These are phyloP conservation scores for Colistium nudipinnis DNA, from an alignment of 2,113 vertebrate species.

Conservation along the genomic window DNA sequence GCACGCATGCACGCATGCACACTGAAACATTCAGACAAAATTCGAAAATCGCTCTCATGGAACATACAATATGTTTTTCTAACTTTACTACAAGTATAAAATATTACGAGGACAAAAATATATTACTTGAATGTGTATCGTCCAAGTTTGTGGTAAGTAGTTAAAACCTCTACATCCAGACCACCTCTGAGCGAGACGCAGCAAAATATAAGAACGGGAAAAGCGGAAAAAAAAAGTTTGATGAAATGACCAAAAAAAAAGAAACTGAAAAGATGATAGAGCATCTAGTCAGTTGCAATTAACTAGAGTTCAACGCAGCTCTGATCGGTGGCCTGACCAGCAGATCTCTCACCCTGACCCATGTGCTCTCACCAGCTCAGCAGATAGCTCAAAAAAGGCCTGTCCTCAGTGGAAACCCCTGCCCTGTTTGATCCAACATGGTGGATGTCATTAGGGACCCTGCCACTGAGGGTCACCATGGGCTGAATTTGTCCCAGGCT, in stretches of 20 bases:
- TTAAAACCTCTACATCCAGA: slow-evolving; percentile 45
- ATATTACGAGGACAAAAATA: slow-evolving; percentile 27
- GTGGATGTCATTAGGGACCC: slow-evolving; percentile 74
- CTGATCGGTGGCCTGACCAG: slow-evolving; percentile 66
- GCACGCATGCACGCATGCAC: no score
- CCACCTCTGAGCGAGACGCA: slow-evolving; percentile 53
- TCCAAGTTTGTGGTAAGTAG: slow-evolving; percentile 57
- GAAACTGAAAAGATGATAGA: slow-evolving; percentile 47
- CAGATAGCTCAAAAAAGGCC: slow-evolving; percentile 78
- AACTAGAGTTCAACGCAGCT: slow-evolving; percentile 53
- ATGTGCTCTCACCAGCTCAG: slow-evolving; percentile 73
- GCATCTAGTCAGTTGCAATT: slow-evolving; percentile 68
- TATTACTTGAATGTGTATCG: slow-evolving; percentile 13
- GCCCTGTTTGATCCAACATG: slow-evolving; percentile 56
- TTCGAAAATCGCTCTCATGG: not conserved
- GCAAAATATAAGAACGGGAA: slow-evolving; percentile 14
- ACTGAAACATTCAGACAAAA: not conserved
- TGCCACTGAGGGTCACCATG: slow-evolving; percentile 66
- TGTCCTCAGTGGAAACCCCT: slow-evolving; percentile 66
- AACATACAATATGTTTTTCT: slow-evolving; percentile 4
- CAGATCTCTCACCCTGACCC: slow-evolving; percentile 81
- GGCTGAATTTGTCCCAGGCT: slow-evolving; percentile 49
- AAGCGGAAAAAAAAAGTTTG: slow-evolving; percentile 3
- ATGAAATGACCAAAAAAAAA: slow-evolving; percentile 56
- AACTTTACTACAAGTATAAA: slow-evolving; percentile 20